A percentile compares a stretch with the other conserved stretches of the same genome.
Conservation (phyloP, 2,113 vertebrate species). For the Cyanoderma ruficeps region DNA sequence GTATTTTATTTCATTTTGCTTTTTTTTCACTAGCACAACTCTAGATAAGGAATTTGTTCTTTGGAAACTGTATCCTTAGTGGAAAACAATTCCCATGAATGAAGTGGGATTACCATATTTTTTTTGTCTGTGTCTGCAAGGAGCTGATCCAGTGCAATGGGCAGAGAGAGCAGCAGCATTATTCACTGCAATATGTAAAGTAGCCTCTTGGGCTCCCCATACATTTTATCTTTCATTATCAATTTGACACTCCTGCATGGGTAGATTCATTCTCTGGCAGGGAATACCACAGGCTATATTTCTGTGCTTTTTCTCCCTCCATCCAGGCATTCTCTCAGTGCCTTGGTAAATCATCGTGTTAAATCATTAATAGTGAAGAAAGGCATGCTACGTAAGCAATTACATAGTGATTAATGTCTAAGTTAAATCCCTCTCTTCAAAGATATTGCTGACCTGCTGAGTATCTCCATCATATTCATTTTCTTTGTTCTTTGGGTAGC, state of each 20-base stretch:
- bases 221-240: slow-evolving; percentile 64
- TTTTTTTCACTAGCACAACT: background rate
- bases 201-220: slow-evolving; percentile 34
- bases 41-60: background rate
- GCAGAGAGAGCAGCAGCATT: slow-evolving; percentile 13
- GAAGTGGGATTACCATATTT: background rate
- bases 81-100: slow-evolving; percentile 12
- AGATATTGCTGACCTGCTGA: slow-evolving; percentile 47
- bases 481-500: slow-evolving; percentile 43
- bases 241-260: slow-evolving; percentile 51
- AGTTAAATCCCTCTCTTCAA: slow-evolving; percentile 22
- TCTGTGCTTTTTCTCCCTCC: slow-evolving; percentile 19
- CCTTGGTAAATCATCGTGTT: slow-evolving; percentile 56
- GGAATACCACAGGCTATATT: slow-evolving; percentile 58
- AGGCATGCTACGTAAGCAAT: slow-evolving; percentile 61
- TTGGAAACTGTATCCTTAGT: background rate
- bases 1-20: background rate
- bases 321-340: slow-evolving; percentile 21
- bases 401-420: slow-evolving; percentile 59
- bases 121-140: slow-evolving; percentile 19
- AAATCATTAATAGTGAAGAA: slow-evolving; percentile 53
- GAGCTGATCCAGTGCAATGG: slow-evolving; percentile 7
- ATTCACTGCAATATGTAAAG: slow-evolving; percentile 53
- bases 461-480: slow-evolving; percentile 2
- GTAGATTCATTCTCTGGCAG: slow-evolving; percentile 53